These are phyloP conservation scores for Calliscelio sp. DNA, from an alignment of 2,888 invertebrate genomes.

Conservation along the genomic window DNA sequence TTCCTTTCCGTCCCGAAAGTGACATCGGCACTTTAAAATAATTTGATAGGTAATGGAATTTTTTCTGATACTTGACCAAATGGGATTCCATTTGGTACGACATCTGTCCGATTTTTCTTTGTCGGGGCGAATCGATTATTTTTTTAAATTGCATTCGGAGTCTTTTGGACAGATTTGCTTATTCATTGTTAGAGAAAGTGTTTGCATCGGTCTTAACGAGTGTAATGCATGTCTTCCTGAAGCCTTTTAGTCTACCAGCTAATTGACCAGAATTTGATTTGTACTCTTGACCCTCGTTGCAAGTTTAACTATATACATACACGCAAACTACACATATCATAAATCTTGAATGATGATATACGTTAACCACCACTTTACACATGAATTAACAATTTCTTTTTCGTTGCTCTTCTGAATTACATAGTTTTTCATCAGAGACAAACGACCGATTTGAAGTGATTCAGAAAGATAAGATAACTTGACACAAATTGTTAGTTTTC, in stretches of 20 bases:
- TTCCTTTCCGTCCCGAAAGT: too few relatives aligned
- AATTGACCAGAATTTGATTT: slow-evolving; percentile 63
- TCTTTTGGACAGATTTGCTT: slow-evolving; percentile 24
- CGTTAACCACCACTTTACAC: slow-evolving; percentile 55
- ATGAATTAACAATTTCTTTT: slow-evolving; percentile 61
- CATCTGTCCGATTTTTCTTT: slow-evolving; percentile 55
- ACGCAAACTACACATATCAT: slow-evolving; percentile 51
- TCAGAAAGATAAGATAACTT: slow-evolving; percentile 26
- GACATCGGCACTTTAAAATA: slow-evolving; percentile 38
- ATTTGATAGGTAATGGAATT: slow-evolving; percentile 52
- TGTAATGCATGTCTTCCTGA: slow-evolving; percentile 32
- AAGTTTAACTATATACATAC: slow-evolving; percentile 38
- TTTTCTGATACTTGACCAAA: slow-evolving; percentile 59
- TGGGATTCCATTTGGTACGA: slow-evolving; percentile 52
- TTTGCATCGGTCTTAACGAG: slow-evolving; percentile 41
- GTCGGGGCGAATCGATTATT: slow-evolving; percentile 44
- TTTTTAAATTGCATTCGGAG: slow-evolving; percentile 41
- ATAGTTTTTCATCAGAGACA: slow-evolving; percentile 42
- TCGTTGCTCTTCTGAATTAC: slow-evolving; percentile 17
- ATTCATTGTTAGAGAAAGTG: slow-evolving; percentile 24
- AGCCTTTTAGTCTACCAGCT: slow-evolving; percentile 24
- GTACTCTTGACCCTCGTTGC: slow-evolving; percentile 24
- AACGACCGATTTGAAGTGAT: slow-evolving; percentile 13
- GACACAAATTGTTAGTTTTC: neutral
- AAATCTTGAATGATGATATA: slow-evolving; percentile 58